Evolutionary conservation across 2,797 vertebrate species (phyloP), one percentile per base, ranked within the genome.

Genomic region (Gymnocypris eckloni): DNA sequence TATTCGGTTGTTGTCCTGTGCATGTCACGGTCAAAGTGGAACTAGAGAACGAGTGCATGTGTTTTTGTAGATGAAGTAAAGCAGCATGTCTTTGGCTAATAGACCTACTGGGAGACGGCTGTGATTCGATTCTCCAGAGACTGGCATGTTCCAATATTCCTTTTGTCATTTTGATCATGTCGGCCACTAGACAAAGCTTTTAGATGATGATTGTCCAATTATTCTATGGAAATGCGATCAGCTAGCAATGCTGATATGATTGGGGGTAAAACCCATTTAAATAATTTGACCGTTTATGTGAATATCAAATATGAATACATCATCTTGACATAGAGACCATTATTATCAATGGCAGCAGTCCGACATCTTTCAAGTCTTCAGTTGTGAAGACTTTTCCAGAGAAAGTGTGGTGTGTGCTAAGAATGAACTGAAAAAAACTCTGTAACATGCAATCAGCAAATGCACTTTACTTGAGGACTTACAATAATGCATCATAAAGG

Each of bases 161-260:
- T 66, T 66, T 48, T 73, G 78, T 64, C 84, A 80, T 66, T 64
- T 54, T 54, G 78, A 75, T 86, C 8, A 71, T 71, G 15, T 72
- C 39, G 13, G 52, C 25, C 28, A 9, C 25, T 50, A 73, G 56
- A 66, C 56, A 1, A 66, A 75, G 61, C 71, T 81, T 81, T 86
- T 86, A 86, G 43, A 52, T 28, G 56, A 76, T 75, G 54, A 43
- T 67, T 12, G 78, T 73, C 56, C 43, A 73, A 75, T 86, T 86
- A 86, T 48, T 66, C 13, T 66, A 28, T 66, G 56, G 61, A 52
- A 43, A 75, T 52, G 33, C 15, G 43, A 50, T 73, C 67, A 39
- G 77, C 28, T 22, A 28, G 39, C 56, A 67, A 52, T 75, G 43
- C 81, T 52, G 43, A 86, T 52, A 48, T 86, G 54, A 61, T 81